Conservation (phyloP, 1,140 invertebrate species). For the Neodiprion fabricii region DNA sequence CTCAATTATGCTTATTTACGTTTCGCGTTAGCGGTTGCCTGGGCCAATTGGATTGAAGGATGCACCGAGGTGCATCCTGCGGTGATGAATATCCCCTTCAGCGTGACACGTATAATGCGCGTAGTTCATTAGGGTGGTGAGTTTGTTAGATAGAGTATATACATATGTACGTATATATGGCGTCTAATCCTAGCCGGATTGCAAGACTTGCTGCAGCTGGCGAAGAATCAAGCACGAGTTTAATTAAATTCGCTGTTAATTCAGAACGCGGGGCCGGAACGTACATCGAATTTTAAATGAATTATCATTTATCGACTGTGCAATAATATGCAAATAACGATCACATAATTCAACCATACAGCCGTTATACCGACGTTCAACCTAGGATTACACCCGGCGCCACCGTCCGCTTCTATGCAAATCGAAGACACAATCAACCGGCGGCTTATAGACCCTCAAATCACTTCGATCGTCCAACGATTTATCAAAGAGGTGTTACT, state of each 20-base stretch:
- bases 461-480: not conserved
- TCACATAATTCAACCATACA: not conserved
- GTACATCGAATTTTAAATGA: not conserved
- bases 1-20: not conserved
- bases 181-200: not conserved
- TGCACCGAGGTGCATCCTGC: not conserved
- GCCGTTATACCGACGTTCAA: not conserved
- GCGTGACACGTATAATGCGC: not conserved
- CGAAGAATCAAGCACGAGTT: not conserved
- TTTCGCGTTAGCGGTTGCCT: not conserved
- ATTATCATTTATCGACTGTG: not conserved
- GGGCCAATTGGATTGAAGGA: not conserved
- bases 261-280: not conserved
- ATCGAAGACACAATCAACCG: slow-evolving; percentile 3
- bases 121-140: not conserved
- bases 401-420: slow-evolving; percentile 1
- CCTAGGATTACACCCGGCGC: not conserved
- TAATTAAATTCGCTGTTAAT: not conserved
- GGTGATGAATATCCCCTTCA: not conserved
- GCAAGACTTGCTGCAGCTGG: not conserved
- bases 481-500: not conserved
- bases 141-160: not conserved
- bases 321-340: not conserved
- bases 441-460: not conserved
- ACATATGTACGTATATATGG: no score